Conservation (phyloP, 2,888 invertebrate species). For the Brenthis hecate region DNA sequence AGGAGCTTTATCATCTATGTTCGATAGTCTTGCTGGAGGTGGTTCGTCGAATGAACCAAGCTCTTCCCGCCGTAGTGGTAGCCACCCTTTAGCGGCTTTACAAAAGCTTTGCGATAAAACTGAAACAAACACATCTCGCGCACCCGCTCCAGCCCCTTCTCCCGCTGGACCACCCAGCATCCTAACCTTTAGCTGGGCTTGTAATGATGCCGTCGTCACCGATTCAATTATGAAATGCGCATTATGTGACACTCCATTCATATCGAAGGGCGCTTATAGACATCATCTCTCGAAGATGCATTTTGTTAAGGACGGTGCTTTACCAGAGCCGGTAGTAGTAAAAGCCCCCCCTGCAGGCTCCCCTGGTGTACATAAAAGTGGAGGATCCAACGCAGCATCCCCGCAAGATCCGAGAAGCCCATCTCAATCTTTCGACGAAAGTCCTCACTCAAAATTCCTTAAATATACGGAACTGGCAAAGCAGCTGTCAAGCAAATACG, state of each 20-base stretch:
- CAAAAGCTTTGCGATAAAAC: conserved; percentile 98
- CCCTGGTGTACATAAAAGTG: conserved; percentile 71
- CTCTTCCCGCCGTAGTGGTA: conserved; percentile 85
- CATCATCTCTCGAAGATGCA: conserved; percentile 98
- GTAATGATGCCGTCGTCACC: conserved; percentile 94
- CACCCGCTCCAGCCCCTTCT: conserved; percentile 77
- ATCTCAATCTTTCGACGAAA: conserved; percentile 89
- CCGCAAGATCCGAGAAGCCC: conserved; percentile 84
- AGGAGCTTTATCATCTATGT: conserved; percentile 94
- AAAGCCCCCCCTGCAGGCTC: conserved; percentile 78
- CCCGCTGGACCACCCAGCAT: conserved; percentile 90
- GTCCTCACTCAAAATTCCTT: conserved; percentile 97
- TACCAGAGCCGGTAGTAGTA: conserved; percentile 88
- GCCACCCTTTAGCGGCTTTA: conserved; percentile 96
- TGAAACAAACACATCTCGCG: conserved; percentile 87
- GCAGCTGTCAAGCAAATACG: conserved; percentile 98
- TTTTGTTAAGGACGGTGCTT: conserved; percentile 95
- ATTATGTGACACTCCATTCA: conserved; percentile 97
- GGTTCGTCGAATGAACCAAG: conserved; percentile 73
- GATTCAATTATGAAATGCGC: conserved; percentile 97
- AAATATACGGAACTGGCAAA: conserved; percentile 99
- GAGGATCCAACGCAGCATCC: conserved; percentile 70
- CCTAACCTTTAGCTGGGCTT: conserved; percentile 96
- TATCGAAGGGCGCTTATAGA: conserved; percentile 97
- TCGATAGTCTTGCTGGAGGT: conserved; percentile 89